Evolutionary conservation across 1,140 invertebrate species (phyloP), one percentile per base, ranked within the genome.

Genomic region (Trichonephila inaurata): DNA sequence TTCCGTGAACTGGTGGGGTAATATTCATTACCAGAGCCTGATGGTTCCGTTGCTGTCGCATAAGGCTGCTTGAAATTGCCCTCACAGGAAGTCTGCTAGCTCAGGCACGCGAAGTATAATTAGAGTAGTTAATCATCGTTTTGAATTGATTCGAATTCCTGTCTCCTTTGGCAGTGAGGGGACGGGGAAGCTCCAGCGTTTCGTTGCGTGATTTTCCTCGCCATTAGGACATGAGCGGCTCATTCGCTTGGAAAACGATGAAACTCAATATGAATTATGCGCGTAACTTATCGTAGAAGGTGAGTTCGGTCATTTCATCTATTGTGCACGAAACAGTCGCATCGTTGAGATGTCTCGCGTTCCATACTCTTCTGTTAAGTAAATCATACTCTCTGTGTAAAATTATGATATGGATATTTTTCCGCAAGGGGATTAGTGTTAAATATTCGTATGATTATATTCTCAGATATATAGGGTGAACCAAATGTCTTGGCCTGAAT

Each of bases 101-200:
- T 16, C 18, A 58, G 24, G 62, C 88, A 89, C 66, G 66, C 88
- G 33, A 89, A 66, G 33, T 77, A 60, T 89, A 89, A 89, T 89
- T 77, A 72, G 64, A 77, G 44, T 89, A 89, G 88, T 89, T 69
- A 89, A 72, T 89, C 44, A 62, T 51, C 88, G 72, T 89, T 89
- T 89, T 77, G 51, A 89, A 89, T 72, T 77, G 58, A 89, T 51
- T 69, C 51, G 64, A 40, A 58, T 77, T 33, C 64, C 21, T 60
- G 40, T 72, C 40, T 77, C 33, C 28, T 89, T 77, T 77, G 83
- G 83, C 83, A 85, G 58, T 85, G 40, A 77, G 33, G 72, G 33
- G 72, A 64, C 62, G 21, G 62, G 18, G 62, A 21, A 6, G 33
- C 33, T 40, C 33, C 16, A 72, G 28, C 18, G 72, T 33, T 40